phyloP scores from a whole-genome alignment of 2,888 invertebrate species.

The Thereva nobilitata region DNA sequence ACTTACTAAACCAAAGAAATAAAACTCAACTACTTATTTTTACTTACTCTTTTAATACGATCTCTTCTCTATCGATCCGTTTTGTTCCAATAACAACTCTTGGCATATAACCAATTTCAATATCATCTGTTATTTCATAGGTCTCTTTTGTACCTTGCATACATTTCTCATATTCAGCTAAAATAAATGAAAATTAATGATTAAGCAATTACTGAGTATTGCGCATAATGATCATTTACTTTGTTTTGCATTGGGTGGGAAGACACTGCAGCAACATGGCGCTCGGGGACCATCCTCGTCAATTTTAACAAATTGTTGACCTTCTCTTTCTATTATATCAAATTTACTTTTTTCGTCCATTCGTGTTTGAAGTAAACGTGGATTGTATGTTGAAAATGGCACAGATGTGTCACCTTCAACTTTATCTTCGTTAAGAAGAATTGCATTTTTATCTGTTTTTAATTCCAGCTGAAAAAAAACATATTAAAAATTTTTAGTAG shows the following conservation, averaged over 20 bases:
- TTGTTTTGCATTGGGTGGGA: too few species aligned
- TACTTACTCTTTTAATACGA: too few species aligned
- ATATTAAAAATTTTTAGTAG: conserved; percentile 1
- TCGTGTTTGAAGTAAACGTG: conserved; percentile 50
- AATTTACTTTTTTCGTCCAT: neutral
- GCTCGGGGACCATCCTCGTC: too few species aligned
- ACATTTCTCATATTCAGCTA: conserved; percentile 21
- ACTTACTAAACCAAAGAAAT: too few species aligned
- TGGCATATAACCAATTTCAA: conserved; percentile 49
- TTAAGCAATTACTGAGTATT: too few species aligned
- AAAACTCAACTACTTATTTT: too few species aligned
- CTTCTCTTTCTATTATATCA: too few species aligned
- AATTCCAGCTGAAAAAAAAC: conserved; percentile 49
- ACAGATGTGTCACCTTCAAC: conserved; percentile 46
- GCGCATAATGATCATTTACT: too few species aligned
- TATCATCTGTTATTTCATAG: conserved; percentile 50
- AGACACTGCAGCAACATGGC: too few species aligned
- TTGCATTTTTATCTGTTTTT: conserved; percentile 53
- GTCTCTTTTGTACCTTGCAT: conserved; percentile 18
- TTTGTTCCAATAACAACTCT: conserved; percentile 49
- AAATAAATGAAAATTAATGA: neutral
- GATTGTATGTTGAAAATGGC: conserved; percentile 52
- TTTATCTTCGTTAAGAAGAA: conserved; percentile 52
- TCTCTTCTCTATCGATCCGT: neutral
- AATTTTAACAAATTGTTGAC: too few species aligned